Evolutionary conservation across 2,888 invertebrate species (phyloP), one percentile per base, ranked within the genome.

Genomic region (Abrostola triplasia): DNA sequence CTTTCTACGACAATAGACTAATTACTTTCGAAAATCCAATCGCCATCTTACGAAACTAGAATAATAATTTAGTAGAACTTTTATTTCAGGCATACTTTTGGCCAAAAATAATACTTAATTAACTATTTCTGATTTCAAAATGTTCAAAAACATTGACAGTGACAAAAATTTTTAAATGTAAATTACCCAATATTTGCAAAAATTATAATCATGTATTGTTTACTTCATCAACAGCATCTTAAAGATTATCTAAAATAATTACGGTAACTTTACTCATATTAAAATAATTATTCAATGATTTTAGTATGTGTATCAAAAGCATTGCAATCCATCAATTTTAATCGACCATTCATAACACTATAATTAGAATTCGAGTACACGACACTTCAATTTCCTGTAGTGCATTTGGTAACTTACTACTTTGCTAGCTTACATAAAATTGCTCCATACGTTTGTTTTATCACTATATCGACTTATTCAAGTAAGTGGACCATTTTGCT

Each of bases 1-100:
- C 90, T 89, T 90, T 90, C 84, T 88, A 84, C 76, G 81, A 77
- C 71, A 72, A 85, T 76, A 78, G 54, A 72, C 76, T 80, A 78
- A 80, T 80, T 80, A 79, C 72, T 68, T 76, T 79, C 65, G 47
- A 79, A 77, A 70, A 70, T 61, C 54, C 59, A 75, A 61, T 69
- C 64, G 57, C 65, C 48, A 65, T 57, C 77, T 79, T 79, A 80
- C 48, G 58, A 67, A 70, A 69, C 66, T 76, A 68, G 49, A 67
- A 64, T 7, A 77, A 79, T 77, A 79, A 70, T 68, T 72, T 77
- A 76, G 62, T 59, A 65, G 71, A 66, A 51, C 66, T 60, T 68
- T 73, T 11, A 68, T 51, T 62, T 59, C 57, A 64, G 24, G 24
- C 59, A 36, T 48, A 6, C 49, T 51, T 42, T 42, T 64, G 48